phyloP scores from a whole-genome alignment of 53 echinoderm and acorn worm species.

The Mesocentrotus franciscanus region DNA sequence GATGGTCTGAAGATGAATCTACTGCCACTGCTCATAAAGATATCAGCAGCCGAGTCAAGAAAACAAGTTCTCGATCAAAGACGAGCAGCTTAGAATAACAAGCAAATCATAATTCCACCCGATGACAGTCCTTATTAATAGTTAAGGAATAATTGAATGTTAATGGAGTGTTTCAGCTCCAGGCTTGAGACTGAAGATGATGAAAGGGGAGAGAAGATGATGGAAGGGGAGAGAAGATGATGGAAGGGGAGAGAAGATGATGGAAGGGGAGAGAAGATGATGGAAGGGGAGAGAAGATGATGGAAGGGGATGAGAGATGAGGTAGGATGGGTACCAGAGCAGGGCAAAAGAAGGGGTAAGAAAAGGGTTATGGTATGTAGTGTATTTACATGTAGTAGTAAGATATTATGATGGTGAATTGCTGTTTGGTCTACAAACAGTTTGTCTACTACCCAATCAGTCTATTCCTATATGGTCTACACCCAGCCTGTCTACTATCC shows the following conservation, averaged over 20 bases:
- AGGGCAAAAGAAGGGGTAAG: neutral
- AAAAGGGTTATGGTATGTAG: no score
- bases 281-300: neutral
- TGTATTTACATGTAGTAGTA: no score
- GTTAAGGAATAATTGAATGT: neutral
- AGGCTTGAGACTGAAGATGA: neutral
- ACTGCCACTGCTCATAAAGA: neutral
- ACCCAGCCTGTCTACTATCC: no score
- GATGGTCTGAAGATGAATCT: neutral
- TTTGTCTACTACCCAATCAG: no score
- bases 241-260: no score
- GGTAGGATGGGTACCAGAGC: neutral
- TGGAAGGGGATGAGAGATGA: neutral
- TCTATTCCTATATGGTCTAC: no score
- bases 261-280: neutral
- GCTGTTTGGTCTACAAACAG: no score
- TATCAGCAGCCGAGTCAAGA: neutral
- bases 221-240: no score
- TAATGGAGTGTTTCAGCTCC: conserved; percentile 15
- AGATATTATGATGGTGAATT: neutral
- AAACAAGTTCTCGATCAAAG: neutral
- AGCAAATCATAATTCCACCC: conserved; percentile 13
- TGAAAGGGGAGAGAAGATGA: no score
- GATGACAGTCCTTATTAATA: neutral
- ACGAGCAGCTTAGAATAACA: conserved; percentile 1